Conservation (phyloP, 1,140 invertebrate species). For the Ephestia elutella region DNA sequence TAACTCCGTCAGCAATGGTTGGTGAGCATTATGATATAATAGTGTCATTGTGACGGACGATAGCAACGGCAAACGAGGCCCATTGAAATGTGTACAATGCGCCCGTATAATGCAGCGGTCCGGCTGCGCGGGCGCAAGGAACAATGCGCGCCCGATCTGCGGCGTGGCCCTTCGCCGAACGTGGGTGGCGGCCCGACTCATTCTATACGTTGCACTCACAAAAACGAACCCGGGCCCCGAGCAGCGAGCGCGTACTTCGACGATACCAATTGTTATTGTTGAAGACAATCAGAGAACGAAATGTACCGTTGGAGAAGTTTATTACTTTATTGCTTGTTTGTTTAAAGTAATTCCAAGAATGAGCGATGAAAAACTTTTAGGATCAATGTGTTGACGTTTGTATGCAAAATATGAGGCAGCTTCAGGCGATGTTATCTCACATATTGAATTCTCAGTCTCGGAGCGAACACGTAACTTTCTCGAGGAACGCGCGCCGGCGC, state of each 20-base stretch:
- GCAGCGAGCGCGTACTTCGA: constrained; percentile 17
- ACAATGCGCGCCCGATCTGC: constrained; percentile 55
- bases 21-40: constrained; percentile 60
- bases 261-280: constrained; percentile 19
- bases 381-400: constrained; percentile 20
- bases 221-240: constrained; percentile 41
- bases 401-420: constrained; percentile 29
- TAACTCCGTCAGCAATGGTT: constrained; percentile 44
- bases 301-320: constrained; percentile 13
- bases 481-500: constrained; percentile 19
- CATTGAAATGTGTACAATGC: constrained; percentile 67
- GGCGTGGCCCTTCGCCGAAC: constrained; percentile 49
- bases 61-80: constrained; percentile 56
- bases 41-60: constrained; percentile 64
- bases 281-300: constrained; percentile 20
- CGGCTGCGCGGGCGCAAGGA: constrained; percentile 49
- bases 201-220: constrained; percentile 26
- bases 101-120: constrained; percentile 64
- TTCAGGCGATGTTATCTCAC: constrained; percentile 28
- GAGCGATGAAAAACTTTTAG: constrained; percentile 10
- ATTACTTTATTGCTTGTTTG: background rate
- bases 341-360: background rate
- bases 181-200: constrained; percentile 60
- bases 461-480: constrained; percentile 36
- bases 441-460: constrained; percentile 3